Base-by-base conservation (phyloP, 2,888 invertebrate species). In the Agrochola lota region DNA sequence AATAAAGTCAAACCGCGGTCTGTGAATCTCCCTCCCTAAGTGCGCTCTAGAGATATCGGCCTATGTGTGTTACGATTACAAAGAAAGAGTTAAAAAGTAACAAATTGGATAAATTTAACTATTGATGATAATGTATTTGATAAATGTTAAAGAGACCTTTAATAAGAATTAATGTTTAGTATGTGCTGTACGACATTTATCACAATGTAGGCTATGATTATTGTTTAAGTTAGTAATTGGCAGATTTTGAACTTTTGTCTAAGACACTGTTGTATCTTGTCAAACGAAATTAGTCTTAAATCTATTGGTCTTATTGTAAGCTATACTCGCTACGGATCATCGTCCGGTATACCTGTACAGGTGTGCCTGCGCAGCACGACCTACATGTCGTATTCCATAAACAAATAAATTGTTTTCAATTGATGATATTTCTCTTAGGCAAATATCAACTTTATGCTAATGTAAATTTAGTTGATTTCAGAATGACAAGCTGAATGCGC, bases 171-270 rank as follows among this genome's bases (percentile, higher is more conserved):
- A 11, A 46, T 72, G 0, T 66, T 70, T 46, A 43, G 40, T 64
- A 69, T 70, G 26, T 76, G 40, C 43, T 74, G 35, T 71, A 77
- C 57, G 57, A 71, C 46, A 70, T 71, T 64, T 59, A 84, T 84
- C 83, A 84, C 83, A 85, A 77, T 72, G 12, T 77, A 82, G 69
- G 69, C 82, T 85, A 85, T 81, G 64, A 69, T 69, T 77, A 71
- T 64, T 12, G 20, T 72, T 35, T 81, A 83, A 67, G 30, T 71
- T 17, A 83, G 35, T 55, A 59, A 26, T 68, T 73, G 55, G 63
- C 71, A 75, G 63, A 63, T 80, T 83, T 78, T 70, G 43, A 49
- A 59, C 46, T 17, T 76, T 35, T 23, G 4, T 0, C 0, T 63
- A 12, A 15, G 12, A 20, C 1, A 30, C 30, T 7, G 12, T 59